Conservation (phyloP, 2,113 vertebrate genomes). For the Notechis scutatus region DNA sequence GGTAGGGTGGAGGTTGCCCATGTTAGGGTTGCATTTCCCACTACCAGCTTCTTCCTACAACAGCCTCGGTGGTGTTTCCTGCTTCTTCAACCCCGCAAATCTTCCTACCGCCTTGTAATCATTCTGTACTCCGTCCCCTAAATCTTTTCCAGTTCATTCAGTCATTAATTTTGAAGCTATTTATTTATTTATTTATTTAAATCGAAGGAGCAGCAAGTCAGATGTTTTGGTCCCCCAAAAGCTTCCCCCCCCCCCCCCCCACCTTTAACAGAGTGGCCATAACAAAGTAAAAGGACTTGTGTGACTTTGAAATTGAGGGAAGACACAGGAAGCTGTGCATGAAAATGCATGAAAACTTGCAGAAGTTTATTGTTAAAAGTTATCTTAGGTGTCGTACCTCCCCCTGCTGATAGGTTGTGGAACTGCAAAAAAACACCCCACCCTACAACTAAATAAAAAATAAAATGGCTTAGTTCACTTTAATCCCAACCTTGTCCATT, state of each 20-base stretch:
- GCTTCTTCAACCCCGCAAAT: not conserved
- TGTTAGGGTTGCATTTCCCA: not conserved
- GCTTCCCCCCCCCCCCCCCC: rapidly evolving
- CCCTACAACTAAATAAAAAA: not conserved
- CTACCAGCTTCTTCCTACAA: not conserved
- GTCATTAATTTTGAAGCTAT: not conserved
- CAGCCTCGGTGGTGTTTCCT: not conserved
- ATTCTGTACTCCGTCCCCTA: not conserved
- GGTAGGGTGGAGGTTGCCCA: not conserved
- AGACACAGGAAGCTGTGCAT: not conserved
- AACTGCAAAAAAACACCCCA: not conserved
- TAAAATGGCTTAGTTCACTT: not conserved
- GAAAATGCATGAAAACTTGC: not conserved
- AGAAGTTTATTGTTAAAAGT: not conserved
- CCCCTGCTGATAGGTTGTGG: not conserved
- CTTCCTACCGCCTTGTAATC: not conserved
- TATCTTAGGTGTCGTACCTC: not conserved
- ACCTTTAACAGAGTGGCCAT: not conserved
- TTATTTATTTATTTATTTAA: not conserved
- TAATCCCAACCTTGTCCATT: not conserved
- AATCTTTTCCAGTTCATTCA: not conserved
- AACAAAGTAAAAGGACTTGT: not conserved
- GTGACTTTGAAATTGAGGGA: not conserved
- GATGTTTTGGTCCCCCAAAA: not conserved
- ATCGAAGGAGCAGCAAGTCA: not conserved